Conservation (phyloP, 1,140 invertebrate species). For the Stenopsyche tienmushanensis region DNA sequence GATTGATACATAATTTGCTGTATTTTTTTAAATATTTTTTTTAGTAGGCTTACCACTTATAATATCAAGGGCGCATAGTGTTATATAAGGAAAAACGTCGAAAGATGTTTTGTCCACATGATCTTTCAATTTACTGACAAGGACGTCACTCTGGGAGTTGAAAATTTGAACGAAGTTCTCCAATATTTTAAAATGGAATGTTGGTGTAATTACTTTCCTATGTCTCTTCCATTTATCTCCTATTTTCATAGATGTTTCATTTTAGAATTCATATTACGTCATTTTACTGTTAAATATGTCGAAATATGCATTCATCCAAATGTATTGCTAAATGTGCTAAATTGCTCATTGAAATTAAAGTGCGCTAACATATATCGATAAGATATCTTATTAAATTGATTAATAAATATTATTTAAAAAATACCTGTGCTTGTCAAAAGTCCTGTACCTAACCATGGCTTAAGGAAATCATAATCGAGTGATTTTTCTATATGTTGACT, state of each 20-base stretch:
- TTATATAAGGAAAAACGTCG: slow-evolving; percentile 68
- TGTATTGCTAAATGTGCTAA: no score
- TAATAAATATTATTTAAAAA: no score
- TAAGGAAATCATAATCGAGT: slow-evolving; percentile 25
- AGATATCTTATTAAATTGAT: slow-evolving; percentile 6
- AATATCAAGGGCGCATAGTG: slow-evolving; percentile 74
- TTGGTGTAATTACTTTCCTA: slow-evolving; percentile 81
- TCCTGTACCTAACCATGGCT: slow-evolving; percentile 36
- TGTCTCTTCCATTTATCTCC: slow-evolving; percentile 76
- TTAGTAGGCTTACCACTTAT: slow-evolving; percentile 68
- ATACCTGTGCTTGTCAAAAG: slow-evolving; percentile 34
- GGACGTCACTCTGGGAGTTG: slow-evolving; percentile 51
- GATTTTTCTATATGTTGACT: slow-evolving; percentile 39
- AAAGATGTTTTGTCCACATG: slow-evolving; percentile 46
- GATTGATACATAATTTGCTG: slow-evolving; percentile 65
- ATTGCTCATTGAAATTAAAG: no score
- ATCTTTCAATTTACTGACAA: slow-evolving; percentile 45
- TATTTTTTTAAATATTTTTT: no score
- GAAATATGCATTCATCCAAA: no score
- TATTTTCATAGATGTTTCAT: no score
- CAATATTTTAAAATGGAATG: slow-evolving; percentile 89
- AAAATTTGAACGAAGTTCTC: slow-evolving; percentile 70
- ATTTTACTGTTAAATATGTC: no score
- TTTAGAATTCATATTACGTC: no score
- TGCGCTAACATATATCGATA: slow-evolving; percentile 55